Base-by-base conservation (phyloP, 2,888 invertebrate species). In the Eledona agricola region DNA sequence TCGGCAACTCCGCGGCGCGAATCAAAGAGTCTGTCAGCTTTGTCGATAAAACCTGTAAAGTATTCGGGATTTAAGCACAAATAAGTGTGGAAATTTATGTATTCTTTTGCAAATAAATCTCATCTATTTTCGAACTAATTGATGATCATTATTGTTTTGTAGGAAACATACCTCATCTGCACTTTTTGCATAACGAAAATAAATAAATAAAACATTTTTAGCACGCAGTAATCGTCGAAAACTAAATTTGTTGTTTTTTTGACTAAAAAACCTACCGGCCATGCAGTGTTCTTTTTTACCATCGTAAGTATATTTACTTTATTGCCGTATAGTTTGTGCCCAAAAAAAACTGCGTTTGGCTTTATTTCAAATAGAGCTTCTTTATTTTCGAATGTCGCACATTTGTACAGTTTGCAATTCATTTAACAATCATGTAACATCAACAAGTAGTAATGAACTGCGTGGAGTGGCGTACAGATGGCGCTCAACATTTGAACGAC, bases 401-500 rank as follows among this genome's bases (percentile, higher is more conserved):
- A 63, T 60, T 62, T 66, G 82, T 85, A 86, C 85, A 85, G 84
- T 85, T 81, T 85, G 84, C 84, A 84, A 84, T 79, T 84, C 83
- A 82, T 85, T 79, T 85, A 86, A 86, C 86, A 86, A 86, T 85
- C 80, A 71, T 66, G 65, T 72, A 86, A 86, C 85, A 86, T 86
- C 84, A 86, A 86, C 85, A 86, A 80, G 78, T 85, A 83, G 83
- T 83, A 79, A 80, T 80, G 78, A 52, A 55, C 57, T 58, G 49
- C 55, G 50, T 45, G 51, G 47, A 55, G 50, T 49, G 17, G 34
- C 19, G 11, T 34, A 34, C 34, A 10, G 16, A 19, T 16, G 7
- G 19, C 34, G 15, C 7, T 15, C 12, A 31, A 7, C n/a, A n/a
- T n/a, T n/a, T n/a, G n/a, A 31, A 9, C 6, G 31, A 23, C 17